These are phyloP conservation scores for Oncorhynchus tshawytscha DNA, from an alignment of 2,113 vertebrate species.

Conservation along the genomic window DNA sequence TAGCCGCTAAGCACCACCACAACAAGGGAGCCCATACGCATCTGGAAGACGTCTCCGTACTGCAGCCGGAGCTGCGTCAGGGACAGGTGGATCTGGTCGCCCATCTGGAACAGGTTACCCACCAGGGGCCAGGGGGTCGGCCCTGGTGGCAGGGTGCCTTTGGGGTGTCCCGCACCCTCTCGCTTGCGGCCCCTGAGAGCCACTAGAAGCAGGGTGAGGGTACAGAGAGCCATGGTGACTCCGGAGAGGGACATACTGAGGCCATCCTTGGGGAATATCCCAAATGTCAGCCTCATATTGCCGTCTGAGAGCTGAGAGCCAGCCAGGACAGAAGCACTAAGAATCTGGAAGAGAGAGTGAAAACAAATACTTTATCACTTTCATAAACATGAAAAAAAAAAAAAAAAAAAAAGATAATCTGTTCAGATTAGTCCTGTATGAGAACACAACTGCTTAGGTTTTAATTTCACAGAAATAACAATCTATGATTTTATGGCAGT, in stretches of 20 bases:
- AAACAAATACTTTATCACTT: no score
- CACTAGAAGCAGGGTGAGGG: slow-evolving; percentile 53
- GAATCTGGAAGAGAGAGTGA: no score
- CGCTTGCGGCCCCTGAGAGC: slow-evolving; percentile 42
- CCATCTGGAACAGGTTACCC: slow-evolving; percentile 70
- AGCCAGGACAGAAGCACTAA: neutral
- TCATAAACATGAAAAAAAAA: no score
- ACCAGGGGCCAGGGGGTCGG: slow-evolving; percentile 69
- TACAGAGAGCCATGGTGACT: slow-evolving; percentile 55
- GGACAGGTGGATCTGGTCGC: slow-evolving; percentile 65
- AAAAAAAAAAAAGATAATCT: no score
- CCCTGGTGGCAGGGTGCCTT: slow-evolving; percentile 54
- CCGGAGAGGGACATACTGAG: slow-evolving; percentile 36
- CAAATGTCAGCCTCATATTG: slow-evolving; percentile 49
- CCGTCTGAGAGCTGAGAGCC: neutral
- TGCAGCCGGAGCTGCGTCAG: slow-evolving; percentile 64
- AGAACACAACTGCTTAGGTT: no score
- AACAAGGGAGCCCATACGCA: slow-evolving; percentile 62
- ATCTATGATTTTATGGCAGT: no score
- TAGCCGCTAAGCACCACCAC: slow-evolving; percentile 55
- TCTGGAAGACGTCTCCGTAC: slow-evolving; percentile 61
- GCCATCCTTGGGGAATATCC: slow-evolving; percentile 40
- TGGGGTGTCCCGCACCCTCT: slow-evolving; percentile 23
- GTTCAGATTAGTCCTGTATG: no score
- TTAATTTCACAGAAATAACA: no score